Conservation (phyloP, 1,140 invertebrate species). For the Saxidomus purpurata region DNA sequence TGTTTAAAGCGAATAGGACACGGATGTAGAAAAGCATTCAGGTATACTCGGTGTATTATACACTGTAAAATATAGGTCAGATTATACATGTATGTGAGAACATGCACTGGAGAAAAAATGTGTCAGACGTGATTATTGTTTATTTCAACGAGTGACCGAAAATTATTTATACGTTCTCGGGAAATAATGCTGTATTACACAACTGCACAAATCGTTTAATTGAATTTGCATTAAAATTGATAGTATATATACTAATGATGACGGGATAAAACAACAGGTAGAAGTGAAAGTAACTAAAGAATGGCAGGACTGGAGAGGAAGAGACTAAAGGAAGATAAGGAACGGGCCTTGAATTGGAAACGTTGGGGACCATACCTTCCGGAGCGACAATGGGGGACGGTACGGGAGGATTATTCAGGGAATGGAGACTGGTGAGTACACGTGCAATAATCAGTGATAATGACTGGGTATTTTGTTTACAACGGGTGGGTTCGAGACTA, state of each 20-base stretch:
- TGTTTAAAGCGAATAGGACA: background rate
- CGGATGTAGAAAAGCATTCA: background rate
- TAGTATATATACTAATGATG: background rate
- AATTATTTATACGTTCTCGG: no score
- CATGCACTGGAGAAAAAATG: no score
- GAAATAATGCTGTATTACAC: no score
- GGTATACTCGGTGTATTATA: no score
- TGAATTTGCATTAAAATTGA: background rate
- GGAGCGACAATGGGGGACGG: conserved; percentile 87
- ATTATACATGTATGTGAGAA: no score
- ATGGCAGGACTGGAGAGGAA: conserved; percentile 75
- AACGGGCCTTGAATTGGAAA: conserved; percentile 83
- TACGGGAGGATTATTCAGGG: conserved; percentile 86
- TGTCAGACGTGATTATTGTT: no score
- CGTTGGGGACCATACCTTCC: conserved; percentile 86
- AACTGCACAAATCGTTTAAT: no score
- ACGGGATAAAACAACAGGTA: background rate
- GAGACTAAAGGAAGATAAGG: conserved; percentile 79
- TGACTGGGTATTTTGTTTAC: no score
- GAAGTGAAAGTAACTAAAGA: background rate
- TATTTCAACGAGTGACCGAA: no score
- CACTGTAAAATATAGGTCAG: no score
- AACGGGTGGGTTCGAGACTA: no score
- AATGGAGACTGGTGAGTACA: conserved; percentile 85
- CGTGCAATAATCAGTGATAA: background rate